Evolutionary conservation across 2,113 vertebrate species (phyloP).

Genomic region (Cichladusa arquata): DNA sequence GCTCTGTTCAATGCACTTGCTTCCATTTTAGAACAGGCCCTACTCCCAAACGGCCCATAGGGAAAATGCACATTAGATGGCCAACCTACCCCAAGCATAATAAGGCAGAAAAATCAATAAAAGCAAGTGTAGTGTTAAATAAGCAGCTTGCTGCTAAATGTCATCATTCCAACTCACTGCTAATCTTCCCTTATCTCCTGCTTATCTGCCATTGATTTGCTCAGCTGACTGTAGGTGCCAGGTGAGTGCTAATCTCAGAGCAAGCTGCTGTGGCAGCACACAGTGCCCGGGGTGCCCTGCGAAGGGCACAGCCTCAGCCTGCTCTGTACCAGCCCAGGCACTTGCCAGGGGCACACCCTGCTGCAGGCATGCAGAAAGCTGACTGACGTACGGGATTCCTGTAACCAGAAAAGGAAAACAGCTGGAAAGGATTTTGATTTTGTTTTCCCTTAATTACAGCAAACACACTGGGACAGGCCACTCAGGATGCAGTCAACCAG

Average conservation of each 20-base stretch:
- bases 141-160: not conserved
- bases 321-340: not conserved
- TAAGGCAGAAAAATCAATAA: not conserved
- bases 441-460: conserved; percentile 32
- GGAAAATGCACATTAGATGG: not conserved
- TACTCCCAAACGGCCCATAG: fast-evolving
- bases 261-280: not conserved
- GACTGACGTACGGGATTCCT: fast-evolving
- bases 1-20: not conserved
- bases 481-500: conserved; percentile 51
- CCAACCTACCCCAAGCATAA: not conserved
- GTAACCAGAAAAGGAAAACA: not conserved
- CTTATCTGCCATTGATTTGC: not conserved
- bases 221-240: not conserved
- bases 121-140: not conserved
- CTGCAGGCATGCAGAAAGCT: fast-evolving
- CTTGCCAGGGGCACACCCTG: not conserved
- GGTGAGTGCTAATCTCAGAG: not conserved
- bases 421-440: not conserved
- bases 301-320: not conserved
- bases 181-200: conserved; percentile 1
- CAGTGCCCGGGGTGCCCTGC: not conserved
- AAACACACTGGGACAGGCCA: conserved; percentile 9
- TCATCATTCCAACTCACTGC: not conserved
- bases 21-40: not conserved